phyloP scores from a whole-genome alignment of 2,797 vertebrate species.

The Megalops cyprinoides region DNA sequence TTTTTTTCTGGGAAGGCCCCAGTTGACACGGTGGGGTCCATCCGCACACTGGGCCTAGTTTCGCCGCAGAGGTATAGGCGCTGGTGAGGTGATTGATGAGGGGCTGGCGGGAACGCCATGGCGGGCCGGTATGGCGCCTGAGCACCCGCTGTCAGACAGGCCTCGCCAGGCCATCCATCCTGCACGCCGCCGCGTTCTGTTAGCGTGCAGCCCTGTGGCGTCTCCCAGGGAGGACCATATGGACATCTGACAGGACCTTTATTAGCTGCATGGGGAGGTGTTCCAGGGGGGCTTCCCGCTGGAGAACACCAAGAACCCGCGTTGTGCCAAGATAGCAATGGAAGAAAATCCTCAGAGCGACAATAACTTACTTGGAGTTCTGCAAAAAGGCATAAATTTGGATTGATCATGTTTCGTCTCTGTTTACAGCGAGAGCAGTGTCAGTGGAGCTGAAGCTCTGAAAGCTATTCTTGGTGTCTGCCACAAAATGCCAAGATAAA shows the following conservation, averaged over 20 bases:
- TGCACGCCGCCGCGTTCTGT: background rate
- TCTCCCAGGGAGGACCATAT: background rate
- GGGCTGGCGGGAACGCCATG: background rate
- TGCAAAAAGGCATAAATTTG: constrained; percentile 4
- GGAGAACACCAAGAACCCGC: background rate
- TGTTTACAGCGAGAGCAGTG: constrained; percentile 47
- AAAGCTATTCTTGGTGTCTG: constrained; percentile 58
- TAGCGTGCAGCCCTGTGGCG: constrained; percentile 4
- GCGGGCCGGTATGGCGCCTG: background rate
- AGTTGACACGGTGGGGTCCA: constrained; percentile 4
- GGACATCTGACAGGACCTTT: background rate
- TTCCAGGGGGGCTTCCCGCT: background rate
- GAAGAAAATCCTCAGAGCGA: background rate
- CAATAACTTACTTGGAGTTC: background rate
- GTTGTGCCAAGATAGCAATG: background rate
- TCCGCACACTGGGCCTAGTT: constrained; percentile 15
- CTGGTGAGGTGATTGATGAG: constrained; percentile 15
- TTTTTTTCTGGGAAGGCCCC: constrained; percentile 11
- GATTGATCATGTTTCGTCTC: constrained; percentile 48
- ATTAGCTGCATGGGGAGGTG: background rate
- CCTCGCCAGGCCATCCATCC: constrained; percentile 14
- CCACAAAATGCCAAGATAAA: constrained; percentile 59
- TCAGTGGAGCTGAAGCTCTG: constrained; percentile 48
- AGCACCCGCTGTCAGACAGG: constrained; percentile 4
- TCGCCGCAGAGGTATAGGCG: background rate